Conservation (phyloP, 2,113 vertebrate species). For the Ameiurus melas region DNA sequence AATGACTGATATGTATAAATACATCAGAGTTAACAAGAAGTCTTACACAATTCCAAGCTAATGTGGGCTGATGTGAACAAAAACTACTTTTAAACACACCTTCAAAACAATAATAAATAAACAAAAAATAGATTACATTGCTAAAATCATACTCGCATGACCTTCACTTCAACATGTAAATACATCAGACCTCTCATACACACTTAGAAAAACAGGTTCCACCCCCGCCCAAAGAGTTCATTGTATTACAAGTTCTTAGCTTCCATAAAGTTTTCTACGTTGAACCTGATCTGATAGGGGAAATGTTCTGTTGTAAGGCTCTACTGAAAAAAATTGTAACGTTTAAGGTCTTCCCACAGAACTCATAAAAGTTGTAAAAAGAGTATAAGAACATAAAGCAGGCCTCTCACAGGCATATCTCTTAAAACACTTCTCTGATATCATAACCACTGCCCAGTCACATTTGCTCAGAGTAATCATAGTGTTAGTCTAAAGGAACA, state of each 20-base stretch:
- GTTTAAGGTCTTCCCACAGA: neutral
- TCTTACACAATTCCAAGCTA: neutral
- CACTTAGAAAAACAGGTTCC: neutral
- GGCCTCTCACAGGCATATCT: constrained; percentile 23
- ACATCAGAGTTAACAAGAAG: neutral
- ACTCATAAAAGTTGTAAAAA: neutral
- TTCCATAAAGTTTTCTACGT: neutral
- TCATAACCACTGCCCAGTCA: neutral
- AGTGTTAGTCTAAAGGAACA: neutral
- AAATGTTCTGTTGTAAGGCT: neutral
- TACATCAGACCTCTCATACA: neutral
- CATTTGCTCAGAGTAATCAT: constrained; percentile 14
- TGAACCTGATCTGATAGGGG: neutral
- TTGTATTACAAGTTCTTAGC: neutral
- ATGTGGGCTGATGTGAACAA: neutral
- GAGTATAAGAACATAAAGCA: neutral
- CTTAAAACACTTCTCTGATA: neutral
- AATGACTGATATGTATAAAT: neutral
- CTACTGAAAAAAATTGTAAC: neutral
- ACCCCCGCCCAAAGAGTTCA: neutral
- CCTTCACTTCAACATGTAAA: neutral
- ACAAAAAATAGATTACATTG: neutral
- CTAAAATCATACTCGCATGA: neutral
- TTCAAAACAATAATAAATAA: constrained; percentile 5
- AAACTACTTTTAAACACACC: neutral